Conservation (phyloP, 2,888 invertebrate species). For the Tuberolachnus salignus region DNA sequence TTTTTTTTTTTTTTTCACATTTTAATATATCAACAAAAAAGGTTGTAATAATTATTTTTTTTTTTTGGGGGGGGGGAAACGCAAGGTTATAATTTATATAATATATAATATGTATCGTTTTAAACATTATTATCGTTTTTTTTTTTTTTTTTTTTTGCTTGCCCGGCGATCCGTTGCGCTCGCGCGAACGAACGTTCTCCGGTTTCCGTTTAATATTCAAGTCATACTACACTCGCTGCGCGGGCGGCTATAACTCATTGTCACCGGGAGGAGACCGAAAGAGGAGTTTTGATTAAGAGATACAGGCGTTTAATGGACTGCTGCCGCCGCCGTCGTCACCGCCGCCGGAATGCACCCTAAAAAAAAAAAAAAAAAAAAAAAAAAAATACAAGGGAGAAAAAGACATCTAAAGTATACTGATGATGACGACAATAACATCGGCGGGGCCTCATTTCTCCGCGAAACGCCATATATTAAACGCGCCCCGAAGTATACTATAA, state of each 20-base stretch:
- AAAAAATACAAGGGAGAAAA: background rate
- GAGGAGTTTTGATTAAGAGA: slow-evolving; percentile 57
- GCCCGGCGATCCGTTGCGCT: slow-evolving; percentile 37
- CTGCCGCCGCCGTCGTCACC: slow-evolving; percentile 1
- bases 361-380: slow-evolving; percentile 29
- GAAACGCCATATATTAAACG: slow-evolving; percentile 3
- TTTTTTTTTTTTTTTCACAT: too few species aligned
- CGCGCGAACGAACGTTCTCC: slow-evolving; percentile 50
- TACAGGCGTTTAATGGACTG: slow-evolving; percentile 55
- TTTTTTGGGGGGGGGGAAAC: too few species aligned
- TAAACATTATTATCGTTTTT: slow-evolving; percentile 28
- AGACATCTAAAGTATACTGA: slow-evolving; percentile 10
- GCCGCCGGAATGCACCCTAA: slow-evolving; percentile 39
- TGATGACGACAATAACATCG: slow-evolving; percentile 45
- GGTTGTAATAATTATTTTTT: too few species aligned
- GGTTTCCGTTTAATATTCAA: slow-evolving; percentile 56
- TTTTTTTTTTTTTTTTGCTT: background rate
- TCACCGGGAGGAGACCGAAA: slow-evolving; percentile 18
- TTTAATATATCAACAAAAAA: too few species aligned
- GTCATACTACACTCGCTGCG: background rate
- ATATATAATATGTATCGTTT: slow-evolving; percentile 4
- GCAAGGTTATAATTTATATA: too few species aligned
- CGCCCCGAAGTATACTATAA: background rate
- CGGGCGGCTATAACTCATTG: slow-evolving; percentile 53
- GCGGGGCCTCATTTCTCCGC: slow-evolving; percentile 12